Evolutionary conservation across 2,797 vertebrate species (phyloP).

Genomic region (Tapera naevia): DNA sequence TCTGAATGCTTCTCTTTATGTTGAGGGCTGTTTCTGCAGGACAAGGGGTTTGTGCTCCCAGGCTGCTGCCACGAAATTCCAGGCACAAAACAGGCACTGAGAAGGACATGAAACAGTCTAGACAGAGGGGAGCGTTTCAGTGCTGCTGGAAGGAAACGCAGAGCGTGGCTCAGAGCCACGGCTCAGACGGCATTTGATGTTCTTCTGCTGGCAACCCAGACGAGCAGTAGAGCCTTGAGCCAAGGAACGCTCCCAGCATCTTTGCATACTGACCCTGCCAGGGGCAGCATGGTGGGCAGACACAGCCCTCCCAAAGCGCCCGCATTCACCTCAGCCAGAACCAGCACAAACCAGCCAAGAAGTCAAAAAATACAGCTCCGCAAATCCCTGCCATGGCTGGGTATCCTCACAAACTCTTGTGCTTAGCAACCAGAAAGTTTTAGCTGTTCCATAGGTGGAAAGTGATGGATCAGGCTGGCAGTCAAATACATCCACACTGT

Average conservation of each 20-base stretch:
- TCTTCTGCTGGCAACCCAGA: neutral
- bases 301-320: neutral
- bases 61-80: neutral
- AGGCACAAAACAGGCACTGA: neutral
- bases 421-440: neutral
- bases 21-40: neutral
- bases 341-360: neutral
- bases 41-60: neutral
- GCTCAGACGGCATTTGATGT: neutral
- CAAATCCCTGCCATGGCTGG: rapidly evolving
- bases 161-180: neutral
- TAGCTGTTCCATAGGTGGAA: neutral
- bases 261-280: neutral
- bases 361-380: neutral
- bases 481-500: neutral
- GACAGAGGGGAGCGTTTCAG: neutral
- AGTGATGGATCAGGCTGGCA: neutral
- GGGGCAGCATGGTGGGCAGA: rapidly evolving
- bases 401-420: neutral
- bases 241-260: neutral
- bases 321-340: neutral
- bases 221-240: neutral
- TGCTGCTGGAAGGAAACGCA: neutral
- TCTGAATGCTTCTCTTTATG: neutral
- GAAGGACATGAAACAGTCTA: neutral